These are phyloP conservation scores for Hirudo medicinalis DNA, from an alignment of 1,140 invertebrate species.

Conservation along the genomic window DNA sequence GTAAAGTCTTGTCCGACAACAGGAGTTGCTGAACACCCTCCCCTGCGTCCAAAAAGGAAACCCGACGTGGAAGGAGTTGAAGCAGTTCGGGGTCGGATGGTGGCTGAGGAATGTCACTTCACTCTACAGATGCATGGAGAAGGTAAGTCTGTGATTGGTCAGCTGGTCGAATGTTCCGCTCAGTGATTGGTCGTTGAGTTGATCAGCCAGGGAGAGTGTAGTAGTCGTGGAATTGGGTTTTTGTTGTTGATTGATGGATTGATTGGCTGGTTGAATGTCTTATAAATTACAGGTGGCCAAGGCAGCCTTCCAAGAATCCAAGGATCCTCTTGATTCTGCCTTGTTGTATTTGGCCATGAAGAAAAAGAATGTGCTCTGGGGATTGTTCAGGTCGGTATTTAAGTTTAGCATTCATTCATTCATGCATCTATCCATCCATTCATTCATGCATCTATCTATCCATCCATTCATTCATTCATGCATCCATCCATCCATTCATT, in stretches of 20 bases:
- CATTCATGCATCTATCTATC: neutral
- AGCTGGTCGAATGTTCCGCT: neutral
- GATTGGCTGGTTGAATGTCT: neutral
- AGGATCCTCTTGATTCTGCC: conserved; percentile 92
- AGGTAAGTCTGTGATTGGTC: conserved; percentile 41
- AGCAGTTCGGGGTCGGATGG: conserved; percentile 87
- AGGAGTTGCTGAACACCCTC: conserved; percentile 63
- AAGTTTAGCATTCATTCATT: neutral
- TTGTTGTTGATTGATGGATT: neutral
- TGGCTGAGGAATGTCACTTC: conserved; percentile 80
- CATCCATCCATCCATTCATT: neutral
- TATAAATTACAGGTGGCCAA: conserved; percentile 57
- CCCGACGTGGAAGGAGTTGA: conserved; percentile 73
- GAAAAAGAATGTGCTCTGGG: conserved; percentile 92
- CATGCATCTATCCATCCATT: neutral
- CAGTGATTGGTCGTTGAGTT: neutral
- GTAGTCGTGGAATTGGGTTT: neutral
- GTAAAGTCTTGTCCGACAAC: neutral
- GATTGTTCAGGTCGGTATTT: conserved; percentile 61
- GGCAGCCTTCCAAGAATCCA: conserved; percentile 66
- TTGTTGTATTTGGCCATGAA: conserved; percentile 96
- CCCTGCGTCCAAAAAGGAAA: conserved; percentile 55
- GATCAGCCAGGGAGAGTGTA: neutral
- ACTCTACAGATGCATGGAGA: conserved; percentile 73
- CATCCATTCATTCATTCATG: neutral